These are phyloP conservation scores for Colinus virginianus DNA, from an alignment of 2,113 vertebrate species.

Conservation along the genomic window DNA sequence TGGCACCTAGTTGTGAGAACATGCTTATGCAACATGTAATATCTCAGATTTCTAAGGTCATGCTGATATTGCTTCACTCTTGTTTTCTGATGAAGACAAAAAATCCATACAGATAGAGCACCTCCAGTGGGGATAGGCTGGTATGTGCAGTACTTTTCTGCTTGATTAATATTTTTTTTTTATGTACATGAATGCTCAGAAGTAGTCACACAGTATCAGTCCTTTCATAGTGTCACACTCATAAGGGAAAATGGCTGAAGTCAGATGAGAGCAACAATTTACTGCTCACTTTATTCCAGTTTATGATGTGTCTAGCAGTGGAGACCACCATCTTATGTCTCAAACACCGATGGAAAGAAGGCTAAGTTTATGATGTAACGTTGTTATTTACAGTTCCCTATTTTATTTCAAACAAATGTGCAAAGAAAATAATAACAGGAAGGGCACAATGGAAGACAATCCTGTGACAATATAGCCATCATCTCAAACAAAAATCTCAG, in stretches of 20 bases:
- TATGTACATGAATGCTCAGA: rapidly evolving
- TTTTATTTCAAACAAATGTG: not conserved
- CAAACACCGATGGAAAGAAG: not conserved
- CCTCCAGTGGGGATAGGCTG: not conserved
- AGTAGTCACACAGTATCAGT: not conserved
- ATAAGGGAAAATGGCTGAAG: not conserved
- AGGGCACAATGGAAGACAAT: not conserved
- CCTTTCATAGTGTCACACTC: rapidly evolving
- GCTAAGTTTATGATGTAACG: not conserved
- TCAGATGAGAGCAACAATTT: not conserved
- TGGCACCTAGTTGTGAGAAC: not conserved
- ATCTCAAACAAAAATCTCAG: not conserved
- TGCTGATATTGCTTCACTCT: not conserved
- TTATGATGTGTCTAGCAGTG: not conserved
- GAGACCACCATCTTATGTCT: not conserved
- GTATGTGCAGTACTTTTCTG: not conserved
- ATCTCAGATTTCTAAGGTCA: not conserved
- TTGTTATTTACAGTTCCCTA: not conserved
- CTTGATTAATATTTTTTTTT: not conserved
- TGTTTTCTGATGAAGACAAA: not conserved
- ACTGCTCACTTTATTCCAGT: not conserved
- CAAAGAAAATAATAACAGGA: not conserved
- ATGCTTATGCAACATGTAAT: rapidly evolving
- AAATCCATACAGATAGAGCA: too few species aligned
- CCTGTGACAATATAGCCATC: not conserved